These are phyloP conservation scores for Oryzias melastigma DNA, from an alignment of 2,113 vertebrate species.

Conservation along the genomic window DNA sequence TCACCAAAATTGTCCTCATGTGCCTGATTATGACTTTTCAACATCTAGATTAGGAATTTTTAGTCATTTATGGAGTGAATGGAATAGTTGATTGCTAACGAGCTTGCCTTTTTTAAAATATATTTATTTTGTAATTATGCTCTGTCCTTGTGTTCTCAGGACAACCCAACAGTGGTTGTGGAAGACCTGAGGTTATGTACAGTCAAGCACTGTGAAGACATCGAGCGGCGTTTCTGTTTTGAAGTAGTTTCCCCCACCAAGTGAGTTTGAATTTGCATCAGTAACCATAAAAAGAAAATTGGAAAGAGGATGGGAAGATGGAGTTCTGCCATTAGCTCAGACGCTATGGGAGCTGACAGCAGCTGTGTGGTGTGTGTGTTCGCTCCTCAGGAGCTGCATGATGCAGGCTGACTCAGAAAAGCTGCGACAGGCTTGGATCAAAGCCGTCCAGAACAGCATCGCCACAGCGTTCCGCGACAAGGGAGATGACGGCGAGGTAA, in stretches of 20 bases:
- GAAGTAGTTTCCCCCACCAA: slow-evolving; percentile 98
- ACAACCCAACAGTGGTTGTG: slow-evolving; percentile 95
- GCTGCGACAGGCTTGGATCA: slow-evolving; percentile 94
- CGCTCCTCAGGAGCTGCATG: slow-evolving; percentile 89
- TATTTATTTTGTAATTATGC: too few species aligned
- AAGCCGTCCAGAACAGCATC: slow-evolving; percentile 96
- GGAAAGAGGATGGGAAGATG: not conserved
- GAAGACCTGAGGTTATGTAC: slow-evolving; percentile 94
- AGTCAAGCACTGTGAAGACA: slow-evolving; percentile 95
- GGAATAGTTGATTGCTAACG: too few species aligned
- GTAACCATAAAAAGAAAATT: slow-evolving; percentile 22
- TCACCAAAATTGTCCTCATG: too few species aligned
- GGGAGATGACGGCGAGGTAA: slow-evolving; percentile 87
- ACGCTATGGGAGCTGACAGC: slow-evolving; percentile 3
- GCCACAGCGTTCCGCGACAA: slow-evolving; percentile 95
- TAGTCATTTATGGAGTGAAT: too few species aligned
- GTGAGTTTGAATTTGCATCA: slow-evolving; percentile 68
- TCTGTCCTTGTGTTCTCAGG: slow-evolving; percentile 71
- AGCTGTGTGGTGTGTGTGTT: slow-evolving; percentile 18
- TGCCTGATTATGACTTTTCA: too few species aligned
- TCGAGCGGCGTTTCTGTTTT: slow-evolving; percentile 96
- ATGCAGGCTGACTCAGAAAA: slow-evolving; percentile 97
- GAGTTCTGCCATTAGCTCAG: not conserved
- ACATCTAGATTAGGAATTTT: too few species aligned
- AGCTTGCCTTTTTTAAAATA: too few species aligned